Evolutionary conservation across 2,797 vertebrate genomes (phyloP).

Genomic region (Tarsius wallacei): DNA sequence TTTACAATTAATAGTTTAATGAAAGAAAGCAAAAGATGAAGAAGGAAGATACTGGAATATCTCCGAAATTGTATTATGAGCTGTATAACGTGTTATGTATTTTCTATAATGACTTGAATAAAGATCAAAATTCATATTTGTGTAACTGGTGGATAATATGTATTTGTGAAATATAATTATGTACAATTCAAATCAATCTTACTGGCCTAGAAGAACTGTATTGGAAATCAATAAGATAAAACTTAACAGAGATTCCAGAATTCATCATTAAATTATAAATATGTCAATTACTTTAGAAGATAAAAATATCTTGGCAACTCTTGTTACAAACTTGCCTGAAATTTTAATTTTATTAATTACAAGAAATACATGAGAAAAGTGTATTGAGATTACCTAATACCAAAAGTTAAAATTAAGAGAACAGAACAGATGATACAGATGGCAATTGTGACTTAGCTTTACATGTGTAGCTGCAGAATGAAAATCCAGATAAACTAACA

Average conservation of each 20-base stretch:
- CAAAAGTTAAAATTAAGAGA: slow-evolving; percentile 16
- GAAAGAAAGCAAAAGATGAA: neutral
- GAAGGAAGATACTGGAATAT: neutral
- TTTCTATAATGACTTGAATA: neutral
- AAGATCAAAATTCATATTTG: neutral
- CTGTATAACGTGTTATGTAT: neutral
- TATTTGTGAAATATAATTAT: neutral
- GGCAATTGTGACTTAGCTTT: neutral
- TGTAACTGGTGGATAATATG: neutral
- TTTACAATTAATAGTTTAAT: neutral
- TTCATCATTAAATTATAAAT: neutral
- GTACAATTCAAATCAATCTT: neutral
- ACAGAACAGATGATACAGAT: neutral
- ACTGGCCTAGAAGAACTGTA: neutral
- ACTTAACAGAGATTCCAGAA: neutral
- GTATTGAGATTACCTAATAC: neutral
- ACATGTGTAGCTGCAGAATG: neutral
- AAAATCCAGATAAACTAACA: neutral
- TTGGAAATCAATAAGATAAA: neutral
- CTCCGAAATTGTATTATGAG: neutral
- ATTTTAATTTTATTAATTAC: slow-evolving; percentile 15
- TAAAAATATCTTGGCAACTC: neutral
- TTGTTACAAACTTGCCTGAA: neutral
- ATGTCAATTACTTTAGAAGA: neutral
- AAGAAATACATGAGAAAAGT: neutral